Base-by-base conservation (phyloP, 2,888 invertebrate species). In the Campoplex nolae region DNA sequence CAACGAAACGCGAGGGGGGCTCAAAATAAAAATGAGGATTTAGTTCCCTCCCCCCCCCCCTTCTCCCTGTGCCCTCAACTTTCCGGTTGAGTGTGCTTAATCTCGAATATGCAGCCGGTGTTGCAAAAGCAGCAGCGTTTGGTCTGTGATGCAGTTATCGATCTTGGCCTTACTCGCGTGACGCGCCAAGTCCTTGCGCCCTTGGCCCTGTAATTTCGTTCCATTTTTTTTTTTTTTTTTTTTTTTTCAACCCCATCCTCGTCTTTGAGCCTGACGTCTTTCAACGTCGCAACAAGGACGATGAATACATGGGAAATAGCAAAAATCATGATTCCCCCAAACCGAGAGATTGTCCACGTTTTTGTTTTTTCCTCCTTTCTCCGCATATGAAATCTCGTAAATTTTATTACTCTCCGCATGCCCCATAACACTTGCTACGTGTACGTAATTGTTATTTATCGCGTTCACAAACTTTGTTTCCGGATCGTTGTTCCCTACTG, bases 101-200 rank as follows among this genome's bases (percentile, higher is more conserved):
- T 77, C 75, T 65, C 51, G 62, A 75, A 82, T 75, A 68, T 75
- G 75, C 70, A 80, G 75, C 79, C 65, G 75, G 70, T 54, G 65
- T 81, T 81, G 74, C 73, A 70, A 74, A 38, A 48, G 58, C n/a
- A 48, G 58, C n/a, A 73, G n/a, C 38, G 75, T 71, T 62, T 74
- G 70, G 62, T 56, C 75, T 48, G 23, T 23, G 81, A 85, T 85
- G 85, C 85, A 85, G 81, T 81, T 85, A 85, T 85, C 85, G 85
- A 85, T 81, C 85, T 71, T 73, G 56, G 85, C 84, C 54, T 71
- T 45, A 58, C 42, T 85, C 77, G 86, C 85, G 87, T 87, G 88
- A 85, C 80, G 68, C 70, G 65, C 70, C 83, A 71, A 81, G 77
- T 85, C 70, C 77, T 68, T 54, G 73, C 81, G 81, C 87, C 85